Evolutionary conservation across 1,140 invertebrate genomes (phyloP).

Genomic region (Lineus longissimus): DNA sequence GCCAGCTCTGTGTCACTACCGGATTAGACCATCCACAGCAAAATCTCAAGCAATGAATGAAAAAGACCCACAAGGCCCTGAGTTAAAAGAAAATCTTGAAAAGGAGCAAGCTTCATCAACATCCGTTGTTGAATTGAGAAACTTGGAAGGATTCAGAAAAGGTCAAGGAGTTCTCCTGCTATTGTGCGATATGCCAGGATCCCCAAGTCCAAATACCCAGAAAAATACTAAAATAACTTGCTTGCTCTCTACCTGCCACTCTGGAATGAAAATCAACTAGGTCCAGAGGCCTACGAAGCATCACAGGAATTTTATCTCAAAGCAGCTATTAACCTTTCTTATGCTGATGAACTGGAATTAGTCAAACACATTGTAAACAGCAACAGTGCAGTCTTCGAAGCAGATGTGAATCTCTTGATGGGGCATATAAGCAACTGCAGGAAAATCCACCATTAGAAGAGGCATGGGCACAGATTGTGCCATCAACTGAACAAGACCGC

Average conservation of each 20-base stretch:
- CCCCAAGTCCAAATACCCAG: constrained; percentile 3
- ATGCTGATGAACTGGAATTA: neutral
- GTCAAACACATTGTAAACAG: neutral
- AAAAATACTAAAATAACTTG: constrained; percentile 8
- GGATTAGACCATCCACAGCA: constrained; percentile 7
- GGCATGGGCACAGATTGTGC: neutral
- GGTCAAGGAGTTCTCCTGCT: constrained; percentile 11
- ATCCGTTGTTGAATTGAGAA: neutral
- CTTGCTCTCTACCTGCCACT: constrained; percentile 16
- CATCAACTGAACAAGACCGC: neutral
- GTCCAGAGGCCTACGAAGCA: constrained; percentile 12
- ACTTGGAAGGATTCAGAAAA: constrained; percentile 18
- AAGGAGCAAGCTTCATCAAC: too few relatives aligned
- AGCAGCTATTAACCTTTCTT: constrained; percentile 7
- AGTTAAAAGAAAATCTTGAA: too few relatives aligned
- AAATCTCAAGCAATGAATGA: constrained; percentile 7
- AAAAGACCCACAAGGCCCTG: constrained; percentile 3
- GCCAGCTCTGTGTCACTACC: constrained; percentile 19
- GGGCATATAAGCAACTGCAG: neutral
- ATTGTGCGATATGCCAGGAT: constrained; percentile 13
- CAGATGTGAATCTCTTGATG: neutral
- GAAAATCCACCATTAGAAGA: neutral
- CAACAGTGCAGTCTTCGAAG: neutral
- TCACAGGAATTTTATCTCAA: constrained; percentile 14
- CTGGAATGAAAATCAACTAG: constrained; percentile 14